Base-by-base conservation (phyloP, 2,888 invertebrate genomes). In the Eumerus sabulonum region DNA sequence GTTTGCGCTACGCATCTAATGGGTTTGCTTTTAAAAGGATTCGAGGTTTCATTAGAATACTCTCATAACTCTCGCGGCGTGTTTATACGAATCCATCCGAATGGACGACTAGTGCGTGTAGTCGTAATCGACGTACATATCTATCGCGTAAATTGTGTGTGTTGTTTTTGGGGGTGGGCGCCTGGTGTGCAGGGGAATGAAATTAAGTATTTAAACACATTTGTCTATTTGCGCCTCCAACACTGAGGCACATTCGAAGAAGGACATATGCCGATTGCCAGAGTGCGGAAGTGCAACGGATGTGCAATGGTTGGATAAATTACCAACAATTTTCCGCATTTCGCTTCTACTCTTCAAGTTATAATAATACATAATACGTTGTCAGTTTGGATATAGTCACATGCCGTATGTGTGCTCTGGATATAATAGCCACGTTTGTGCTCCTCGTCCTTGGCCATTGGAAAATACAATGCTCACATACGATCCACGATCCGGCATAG, bases 401-500 rank as follows among this genome's bases (percentile, higher is more conserved):
- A 27, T 27, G 27, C n/a, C n/a, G n/a, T n/a, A n/a, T n/a, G 27
- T 27, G 27, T 27, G 27, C n/a, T n/a, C n/a, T n/a, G n/a, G n/a
- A n/a, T n/a, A n/a, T n/a, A n/a, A n/a, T n/a, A 7, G 27, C 27
- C 27, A 27, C n/a, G 27, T 27, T 27, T 27, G 27, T 27, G 27
- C 27, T 27, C 36, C n/a, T 68, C 51, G 68, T 68, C 68, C 74
- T 76, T 57, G 56, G 51, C 11, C 57, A 63, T 76, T 76, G 47
- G 40, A 48, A 63, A 76, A 63, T 35, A 45, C 68, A 76, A 68
- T 45, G 68, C 51, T 76, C 68, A 76, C 62, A 51, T n/a, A 63
- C 45, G 63, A 38, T 74, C 38, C 62, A 36, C 11, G 36, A n/a
- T n/a, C 12, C 12, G 57, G 57, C 51, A 62, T 68, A 68, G 57